Conservation (phyloP, 2,113 vertebrate genomes). For the Thomomys bottae region DNA sequence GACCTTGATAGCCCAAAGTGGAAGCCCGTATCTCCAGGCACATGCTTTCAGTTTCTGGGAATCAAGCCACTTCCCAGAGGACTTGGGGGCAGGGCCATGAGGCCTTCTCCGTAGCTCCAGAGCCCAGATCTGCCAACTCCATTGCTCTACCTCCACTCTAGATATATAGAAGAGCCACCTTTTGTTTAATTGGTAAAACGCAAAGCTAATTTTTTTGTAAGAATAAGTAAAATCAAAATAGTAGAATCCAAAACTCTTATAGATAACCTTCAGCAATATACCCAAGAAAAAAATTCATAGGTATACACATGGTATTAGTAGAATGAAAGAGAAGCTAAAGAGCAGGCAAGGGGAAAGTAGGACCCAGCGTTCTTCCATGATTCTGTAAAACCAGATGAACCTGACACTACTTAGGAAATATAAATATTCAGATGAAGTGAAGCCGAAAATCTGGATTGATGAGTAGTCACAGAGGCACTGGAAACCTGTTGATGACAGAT, state of each 20-base stretch:
- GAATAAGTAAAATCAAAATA: not conserved
- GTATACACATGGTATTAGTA: not conserved
- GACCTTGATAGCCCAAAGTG: too few relatives aligned
- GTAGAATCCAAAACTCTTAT: not conserved
- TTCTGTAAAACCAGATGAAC: not conserved
- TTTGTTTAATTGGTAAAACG: not conserved
- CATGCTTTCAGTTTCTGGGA: too few relatives aligned
- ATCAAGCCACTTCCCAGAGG: not conserved
- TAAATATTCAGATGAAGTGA: not conserved
- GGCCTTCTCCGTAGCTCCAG: too few relatives aligned
- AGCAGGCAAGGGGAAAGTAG: not conserved
- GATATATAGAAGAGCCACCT: not conserved
- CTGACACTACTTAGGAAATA: not conserved
- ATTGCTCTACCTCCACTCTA: not conserved
- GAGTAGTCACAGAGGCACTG: too few relatives aligned
- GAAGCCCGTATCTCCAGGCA: not conserved
- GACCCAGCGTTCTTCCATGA: not conserved
- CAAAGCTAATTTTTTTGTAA: not conserved
- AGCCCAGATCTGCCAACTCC: not conserved
- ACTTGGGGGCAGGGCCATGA: too few relatives aligned
- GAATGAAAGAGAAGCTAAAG: not conserved
- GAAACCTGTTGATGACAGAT: not conserved
- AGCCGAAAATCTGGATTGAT: too few relatives aligned
- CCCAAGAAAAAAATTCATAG: not conserved
- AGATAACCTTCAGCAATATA: not conserved